Evolutionary conservation across 2,888 invertebrate species (phyloP), one percentile per base, ranked within the genome.

Genomic region (Pocota personata): DNA sequence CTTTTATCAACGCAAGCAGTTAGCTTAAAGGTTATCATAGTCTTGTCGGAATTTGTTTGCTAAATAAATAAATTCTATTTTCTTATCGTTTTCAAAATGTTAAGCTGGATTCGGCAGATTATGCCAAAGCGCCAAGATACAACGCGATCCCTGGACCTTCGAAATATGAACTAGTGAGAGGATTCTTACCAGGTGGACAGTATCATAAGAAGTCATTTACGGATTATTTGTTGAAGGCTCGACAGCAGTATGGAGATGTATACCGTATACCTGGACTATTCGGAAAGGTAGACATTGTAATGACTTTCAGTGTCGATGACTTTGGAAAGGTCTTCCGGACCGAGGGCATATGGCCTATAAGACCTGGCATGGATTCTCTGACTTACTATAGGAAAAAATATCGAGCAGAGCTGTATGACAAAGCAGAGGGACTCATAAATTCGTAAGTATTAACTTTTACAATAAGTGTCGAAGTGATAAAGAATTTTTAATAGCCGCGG

Each of bases 291-390:
- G 87, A 90, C 46, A 87, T 93, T 10, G 90, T 94, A 0, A 88
- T 93, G 7, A 84, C 92, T 4, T 94, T 93, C 87, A 92, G 93
- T 89, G 93, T 94, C 0, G 92, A 93, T n/a, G 93, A 93, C 88
- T 92, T 94, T 48, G 92, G 93, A 87, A 91, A 91, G 89, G 88
- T 93, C 48, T 92, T 91, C 88, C 91, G 93, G 24, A 90, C 91
- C 5, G 93, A 94, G 88, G 93, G 94, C 1, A 78, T 88, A 3
- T 93, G 93, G 91, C 94, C 94, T 0, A 67, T 83, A 2, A 90
- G 94, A 64, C 88, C 90, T 0, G 91, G 91, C 0, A 87, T 93
- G 37, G 92, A 92, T 10, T 88, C 92, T 0, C 87, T 93, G 19
- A 86, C 87, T 3, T 89, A 92, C 76, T 93, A 93, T 88, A 90